These are phyloP conservation scores for Danio albolineatus DNA, from an alignment of 2,797 vertebrate genomes.

Conservation along the genomic window DNA sequence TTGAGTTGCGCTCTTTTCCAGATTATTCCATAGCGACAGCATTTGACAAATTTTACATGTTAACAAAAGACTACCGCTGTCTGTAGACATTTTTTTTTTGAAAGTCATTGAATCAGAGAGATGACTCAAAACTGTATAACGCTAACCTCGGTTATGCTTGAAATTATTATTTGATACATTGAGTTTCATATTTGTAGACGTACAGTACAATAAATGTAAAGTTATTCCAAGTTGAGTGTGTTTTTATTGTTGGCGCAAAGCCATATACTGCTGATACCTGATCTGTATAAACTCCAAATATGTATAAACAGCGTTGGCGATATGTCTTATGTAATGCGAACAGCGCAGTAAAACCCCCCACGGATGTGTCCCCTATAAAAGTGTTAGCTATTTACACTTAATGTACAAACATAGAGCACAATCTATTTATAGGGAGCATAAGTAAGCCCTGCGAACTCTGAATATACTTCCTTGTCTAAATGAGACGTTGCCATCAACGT, in stretches of 20 bases:
- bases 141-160: neutral
- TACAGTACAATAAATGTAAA: neutral
- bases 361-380: neutral
- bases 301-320: constrained; percentile 69
- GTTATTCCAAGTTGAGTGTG: neutral
- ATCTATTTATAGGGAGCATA: constrained; percentile 56
- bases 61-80: neutral
- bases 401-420: constrained; percentile 62
- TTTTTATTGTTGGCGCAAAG: neutral
- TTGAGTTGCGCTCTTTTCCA: constrained; percentile 8
- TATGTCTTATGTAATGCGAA: constrained; percentile 63
- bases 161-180: neutral
- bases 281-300: constrained; percentile 57
- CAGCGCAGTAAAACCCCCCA: constrained; percentile 25
- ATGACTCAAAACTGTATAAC: constrained; percentile 4
- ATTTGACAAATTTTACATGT: neutral
- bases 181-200: no score
- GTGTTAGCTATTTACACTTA: constrained; percentile 58
- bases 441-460: constrained; percentile 40
- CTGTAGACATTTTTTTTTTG: neutral
- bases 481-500: neutral
- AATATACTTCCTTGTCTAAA: constrained; percentile 42
- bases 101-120: constrained; percentile 19
- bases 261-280: constrained; percentile 70
- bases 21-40: neutral